Evolutionary conservation across 2,113 vertebrate genomes (phyloP).

Genomic region (Macquaria ambigua): DNA sequence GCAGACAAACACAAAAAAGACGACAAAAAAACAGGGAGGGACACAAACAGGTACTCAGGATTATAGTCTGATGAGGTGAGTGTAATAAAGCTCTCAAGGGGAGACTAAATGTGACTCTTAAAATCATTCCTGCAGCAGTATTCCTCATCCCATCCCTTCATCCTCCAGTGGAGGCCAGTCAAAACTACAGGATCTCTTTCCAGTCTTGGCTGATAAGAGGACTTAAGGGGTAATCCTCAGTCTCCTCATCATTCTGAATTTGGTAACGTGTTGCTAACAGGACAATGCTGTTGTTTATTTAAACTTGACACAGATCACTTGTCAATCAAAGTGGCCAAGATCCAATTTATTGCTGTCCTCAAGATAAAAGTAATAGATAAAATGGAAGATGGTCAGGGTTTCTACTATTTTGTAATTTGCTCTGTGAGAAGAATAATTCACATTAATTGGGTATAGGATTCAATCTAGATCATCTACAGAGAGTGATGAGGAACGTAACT

Average conservation of each 20-base stretch:
- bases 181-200: not conserved
- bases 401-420: not conserved
- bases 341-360: not conserved
- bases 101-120: slow-evolving; percentile 22
- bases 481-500: not conserved
- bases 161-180: not conserved
- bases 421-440: not conserved
- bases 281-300: not conserved
- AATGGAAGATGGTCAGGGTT: not conserved
- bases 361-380: not conserved
- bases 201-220: not conserved
- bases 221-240: not conserved
- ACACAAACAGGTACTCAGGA: not conserved
- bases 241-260: not conserved
- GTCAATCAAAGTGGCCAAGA: not conserved
- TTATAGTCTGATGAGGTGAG: slow-evolving; percentile 4
- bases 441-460: not conserved
- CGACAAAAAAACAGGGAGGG: not conserved
- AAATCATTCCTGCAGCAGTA: slow-evolving; percentile 20
- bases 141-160: not conserved
- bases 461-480: not conserved
- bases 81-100: slow-evolving; percentile 5
- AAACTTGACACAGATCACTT: not conserved
- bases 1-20: not conserved
- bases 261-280: not conserved